Conservation (phyloP, 2,797 vertebrate species). For the Falco concolor region DNA sequence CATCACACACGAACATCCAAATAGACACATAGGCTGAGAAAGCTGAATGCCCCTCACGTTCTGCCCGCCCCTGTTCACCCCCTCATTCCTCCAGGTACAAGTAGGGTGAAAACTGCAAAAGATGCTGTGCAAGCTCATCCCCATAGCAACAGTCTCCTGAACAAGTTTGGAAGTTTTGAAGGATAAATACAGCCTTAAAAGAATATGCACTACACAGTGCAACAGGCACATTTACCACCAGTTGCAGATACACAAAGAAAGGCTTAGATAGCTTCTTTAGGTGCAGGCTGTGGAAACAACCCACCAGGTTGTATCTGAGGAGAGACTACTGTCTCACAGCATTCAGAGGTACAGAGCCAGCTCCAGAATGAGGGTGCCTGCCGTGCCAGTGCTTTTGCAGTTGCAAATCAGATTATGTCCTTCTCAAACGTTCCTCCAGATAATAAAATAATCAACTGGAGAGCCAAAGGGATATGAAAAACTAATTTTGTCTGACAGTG, state of each 20-base stretch:
- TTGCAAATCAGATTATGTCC: neutral
- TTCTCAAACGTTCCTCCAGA: neutral
- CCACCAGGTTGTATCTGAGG: neutral
- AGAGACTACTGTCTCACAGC: neutral
- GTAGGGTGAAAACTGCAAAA: accelerated
- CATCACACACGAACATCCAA: neutral
- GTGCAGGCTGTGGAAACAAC: neutral
- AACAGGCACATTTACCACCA: neutral
- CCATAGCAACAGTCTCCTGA: neutral
- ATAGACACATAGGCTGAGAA: accelerated
- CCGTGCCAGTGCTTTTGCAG: neutral
- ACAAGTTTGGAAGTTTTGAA: neutral
- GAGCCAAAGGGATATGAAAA: neutral
- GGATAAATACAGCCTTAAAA: neutral
- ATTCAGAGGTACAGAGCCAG: neutral
- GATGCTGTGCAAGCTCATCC: neutral
- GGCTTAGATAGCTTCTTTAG: neutral
- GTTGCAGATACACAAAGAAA: neutral
- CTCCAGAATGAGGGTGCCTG: neutral
- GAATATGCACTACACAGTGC: neutral
- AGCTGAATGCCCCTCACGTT: accelerated
- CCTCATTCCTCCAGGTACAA: neutral
- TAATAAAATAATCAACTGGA: neutral
- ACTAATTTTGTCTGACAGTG: neutral
- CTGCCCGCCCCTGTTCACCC: neutral